Evolutionary conservation across 2,888 invertebrate species (phyloP), one percentile per base, ranked within the genome.

Genomic region (Ectemnius continuus): DNA sequence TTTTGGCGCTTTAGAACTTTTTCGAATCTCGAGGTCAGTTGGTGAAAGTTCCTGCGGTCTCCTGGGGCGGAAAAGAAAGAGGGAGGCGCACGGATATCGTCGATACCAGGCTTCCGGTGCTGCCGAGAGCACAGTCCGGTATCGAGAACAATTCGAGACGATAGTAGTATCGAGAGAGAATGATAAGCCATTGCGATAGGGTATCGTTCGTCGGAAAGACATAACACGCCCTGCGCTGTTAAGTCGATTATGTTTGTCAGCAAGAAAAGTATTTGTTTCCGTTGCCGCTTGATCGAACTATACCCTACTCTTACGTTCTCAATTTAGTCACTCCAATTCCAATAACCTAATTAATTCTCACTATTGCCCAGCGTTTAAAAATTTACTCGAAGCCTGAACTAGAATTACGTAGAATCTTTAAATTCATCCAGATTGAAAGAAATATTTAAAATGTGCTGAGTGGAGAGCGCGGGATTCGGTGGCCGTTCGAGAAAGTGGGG

Each of bases 171-270:
- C 89, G 87, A 85, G 81, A 85, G 81, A 82, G 76, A 36, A 36
- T 85, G 90, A 90, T 89, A 89, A 90, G 88, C 81, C 74, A 74
- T 72, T 61, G 86, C 83, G 88, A 89, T 89, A 86, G 81, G 87
- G 85, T 85, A 84, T 86, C 84, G 87, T 83, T 86, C 85, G 85
- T 83, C 79, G 80, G 86, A 84, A 88, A 90, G 89, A 90, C 90
- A 87, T 87, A 89, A 90, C 89, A 89, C 65, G 52, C 52, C 52
- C 52, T 16, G 52, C 4, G 4, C 52, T 52, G 4, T 52, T 16
- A 14, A 16, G 16, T 16, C 52, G 52, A 16, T 16, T 5, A 16
- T 16, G 52, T 52, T 16, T 14, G 52, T 52, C 52, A 16, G 16
- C 52, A 16, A 52, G 52, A 52, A 14, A 52, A 16, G 36, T 36